phyloP scores from a whole-genome alignment of 2,797 vertebrate genomes.

The Coregonus ussuriensis region DNA sequence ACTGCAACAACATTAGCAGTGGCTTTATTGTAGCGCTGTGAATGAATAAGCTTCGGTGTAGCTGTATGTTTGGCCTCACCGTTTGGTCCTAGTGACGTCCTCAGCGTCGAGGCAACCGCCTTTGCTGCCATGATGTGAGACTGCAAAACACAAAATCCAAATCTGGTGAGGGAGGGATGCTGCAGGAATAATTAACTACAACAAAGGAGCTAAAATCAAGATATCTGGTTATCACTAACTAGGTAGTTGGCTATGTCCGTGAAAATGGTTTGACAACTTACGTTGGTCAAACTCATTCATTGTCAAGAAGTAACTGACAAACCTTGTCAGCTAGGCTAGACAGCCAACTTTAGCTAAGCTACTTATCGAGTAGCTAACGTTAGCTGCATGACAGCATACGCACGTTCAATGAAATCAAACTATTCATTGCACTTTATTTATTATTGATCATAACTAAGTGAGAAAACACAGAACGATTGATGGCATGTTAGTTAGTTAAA shows the following conservation, averaged over 20 bases:
- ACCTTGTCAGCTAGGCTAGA: background rate
- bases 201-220: background rate
- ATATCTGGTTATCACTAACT: background rate
- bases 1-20: background rate
- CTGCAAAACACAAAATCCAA: slow-evolving; percentile 70
- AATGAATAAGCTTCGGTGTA: background rate
- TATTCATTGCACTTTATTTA: background rate
- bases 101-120: slow-evolving; percentile 92
- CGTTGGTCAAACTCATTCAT: background rate
- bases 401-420: background rate
- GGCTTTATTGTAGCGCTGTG: background rate
- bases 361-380: background rate
- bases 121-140: slow-evolving; percentile 99
- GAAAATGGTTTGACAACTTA: background rate
- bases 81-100: slow-evolving; percentile 95
- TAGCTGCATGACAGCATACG: background rate
- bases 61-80: slow-evolving; percentile 73
- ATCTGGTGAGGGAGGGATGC: too few species aligned
- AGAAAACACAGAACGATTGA: too few species aligned
- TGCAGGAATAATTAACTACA: too few species aligned
- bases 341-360: background rate
- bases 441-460: background rate
- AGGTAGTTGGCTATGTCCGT: background rate
- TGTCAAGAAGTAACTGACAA: background rate
- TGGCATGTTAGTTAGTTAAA: too few species aligned